Evolutionary conservation across 2,797 vertebrate genomes (phyloP).

Genomic region (Ceryle rudis): DNA sequence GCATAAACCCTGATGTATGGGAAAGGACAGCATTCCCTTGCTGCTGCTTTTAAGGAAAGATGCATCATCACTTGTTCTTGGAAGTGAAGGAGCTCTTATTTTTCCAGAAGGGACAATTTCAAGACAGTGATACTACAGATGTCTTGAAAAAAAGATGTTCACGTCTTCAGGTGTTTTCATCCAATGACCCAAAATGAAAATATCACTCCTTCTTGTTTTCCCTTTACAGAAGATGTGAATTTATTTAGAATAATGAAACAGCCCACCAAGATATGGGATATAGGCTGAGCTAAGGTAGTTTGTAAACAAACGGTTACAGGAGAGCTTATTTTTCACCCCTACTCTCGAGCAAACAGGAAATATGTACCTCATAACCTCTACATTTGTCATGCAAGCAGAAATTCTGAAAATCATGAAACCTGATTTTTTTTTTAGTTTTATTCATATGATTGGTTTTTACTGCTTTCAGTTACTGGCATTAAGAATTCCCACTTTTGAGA

Average conservation of each 20-base stretch:
- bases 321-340: neutral
- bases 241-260: neutral
- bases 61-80: neutral
- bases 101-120: neutral
- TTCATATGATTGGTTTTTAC: neutral
- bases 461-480: neutral
- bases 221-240: neutral
- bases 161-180: neutral
- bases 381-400: neutral
- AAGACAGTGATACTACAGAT: neutral
- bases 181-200: neutral
- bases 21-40: neutral
- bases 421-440: neutral
- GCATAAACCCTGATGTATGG: fast-evolving
- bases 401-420: neutral
- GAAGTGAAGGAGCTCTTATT: neutral
- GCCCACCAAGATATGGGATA: fast-evolving
- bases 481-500: neutral
- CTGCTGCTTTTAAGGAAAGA: neutral
- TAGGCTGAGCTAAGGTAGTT: neutral
- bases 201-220: neutral
- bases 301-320: neutral
- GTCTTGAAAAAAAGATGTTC: neutral
- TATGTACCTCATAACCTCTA: neutral
- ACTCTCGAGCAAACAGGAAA: neutral